A percentile compares a stretch with the other conserved stretches of the same genome.
phyloP scores from a whole-genome alignment of 2,888 invertebrate genomes.

The Tricholauxania praeusta region DNA sequence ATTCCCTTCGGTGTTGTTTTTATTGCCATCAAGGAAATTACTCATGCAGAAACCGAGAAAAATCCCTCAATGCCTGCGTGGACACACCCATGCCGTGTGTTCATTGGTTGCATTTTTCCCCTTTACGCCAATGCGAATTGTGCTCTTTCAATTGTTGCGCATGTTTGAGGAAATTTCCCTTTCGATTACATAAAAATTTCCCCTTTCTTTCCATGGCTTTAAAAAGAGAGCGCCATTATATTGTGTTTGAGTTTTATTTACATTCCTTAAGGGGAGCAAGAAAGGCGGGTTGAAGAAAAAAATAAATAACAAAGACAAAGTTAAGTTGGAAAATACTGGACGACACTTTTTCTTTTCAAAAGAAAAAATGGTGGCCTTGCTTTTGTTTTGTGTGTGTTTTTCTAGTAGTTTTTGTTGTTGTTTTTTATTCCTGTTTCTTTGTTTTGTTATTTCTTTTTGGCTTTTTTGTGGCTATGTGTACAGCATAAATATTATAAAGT shows the following conservation, averaged over 20 bases:
- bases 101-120: slow-evolving; percentile 60
- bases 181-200: slow-evolving; percentile 3
- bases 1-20: slow-evolving; percentile 35
- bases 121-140: slow-evolving; percentile 43
- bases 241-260: too few relatives aligned
- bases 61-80: slow-evolving; percentile 51
- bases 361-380: slow-evolving; percentile 53
- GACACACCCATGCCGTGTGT: slow-evolving; percentile 57
- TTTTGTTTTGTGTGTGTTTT: slow-evolving; percentile 41
- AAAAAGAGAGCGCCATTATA: too few relatives aligned
- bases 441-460: slow-evolving; percentile 38
- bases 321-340: slow-evolving; percentile 43
- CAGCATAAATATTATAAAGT: slow-evolving; percentile 41
- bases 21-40: slow-evolving; percentile 50
- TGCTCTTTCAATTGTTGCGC: slow-evolving; percentile 47
- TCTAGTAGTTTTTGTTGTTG: slow-evolving; percentile 30
- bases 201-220: slow-evolving; percentile 10
- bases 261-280: too few relatives aligned
- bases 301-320: slow-evolving; percentile 32
- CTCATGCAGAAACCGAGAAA: slow-evolving; percentile 55
- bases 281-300: slow-evolving; percentile 4
- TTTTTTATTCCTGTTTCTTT: slow-evolving; percentile 38
- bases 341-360: slow-evolving; percentile 45
- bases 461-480: slow-evolving; percentile 48
- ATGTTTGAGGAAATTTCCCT: slow-evolving; percentile 50